Conservation (phyloP, 2,888 invertebrate species). For the Rotaria macrura region DNA sequence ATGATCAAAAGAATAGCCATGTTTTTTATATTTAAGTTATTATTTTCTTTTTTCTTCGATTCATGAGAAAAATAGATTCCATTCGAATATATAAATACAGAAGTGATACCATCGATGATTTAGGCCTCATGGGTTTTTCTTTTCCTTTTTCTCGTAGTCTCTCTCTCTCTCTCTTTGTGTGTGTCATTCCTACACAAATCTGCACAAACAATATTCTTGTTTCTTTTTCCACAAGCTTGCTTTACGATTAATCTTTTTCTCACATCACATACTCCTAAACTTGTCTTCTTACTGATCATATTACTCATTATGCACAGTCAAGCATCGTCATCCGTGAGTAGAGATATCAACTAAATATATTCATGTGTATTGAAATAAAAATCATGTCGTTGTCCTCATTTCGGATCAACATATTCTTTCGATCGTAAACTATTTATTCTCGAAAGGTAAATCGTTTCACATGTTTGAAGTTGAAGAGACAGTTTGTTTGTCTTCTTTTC, state of each 20-base stretch:
- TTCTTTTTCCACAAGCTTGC: background rate
- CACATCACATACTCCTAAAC: background rate
- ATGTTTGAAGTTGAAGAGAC: background rate
- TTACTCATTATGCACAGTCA: background rate
- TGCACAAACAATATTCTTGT: background rate
- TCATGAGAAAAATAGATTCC: background rate
- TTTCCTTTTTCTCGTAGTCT: background rate
- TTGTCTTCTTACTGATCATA: background rate
- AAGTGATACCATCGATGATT: background rate
- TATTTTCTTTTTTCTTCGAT: background rate
- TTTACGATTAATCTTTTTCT: background rate
- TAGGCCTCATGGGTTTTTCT: background rate
- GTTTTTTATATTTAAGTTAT: background rate
- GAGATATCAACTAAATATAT: background rate
- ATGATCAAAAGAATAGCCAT: too few relatives aligned
- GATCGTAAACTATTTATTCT: background rate
- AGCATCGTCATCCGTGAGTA: slow-evolving; percentile 5
- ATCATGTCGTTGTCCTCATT: background rate
- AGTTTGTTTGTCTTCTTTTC: background rate
- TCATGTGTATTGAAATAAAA: background rate
- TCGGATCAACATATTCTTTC: background rate
- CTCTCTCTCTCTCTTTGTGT: background rate
- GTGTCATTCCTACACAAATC: background rate
- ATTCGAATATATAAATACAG: background rate
- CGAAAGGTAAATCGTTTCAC: background rate